These are phyloP conservation scores for Meleagris gallopavo DNA, from an alignment of 2,113 vertebrate species.

Conservation along the genomic window DNA sequence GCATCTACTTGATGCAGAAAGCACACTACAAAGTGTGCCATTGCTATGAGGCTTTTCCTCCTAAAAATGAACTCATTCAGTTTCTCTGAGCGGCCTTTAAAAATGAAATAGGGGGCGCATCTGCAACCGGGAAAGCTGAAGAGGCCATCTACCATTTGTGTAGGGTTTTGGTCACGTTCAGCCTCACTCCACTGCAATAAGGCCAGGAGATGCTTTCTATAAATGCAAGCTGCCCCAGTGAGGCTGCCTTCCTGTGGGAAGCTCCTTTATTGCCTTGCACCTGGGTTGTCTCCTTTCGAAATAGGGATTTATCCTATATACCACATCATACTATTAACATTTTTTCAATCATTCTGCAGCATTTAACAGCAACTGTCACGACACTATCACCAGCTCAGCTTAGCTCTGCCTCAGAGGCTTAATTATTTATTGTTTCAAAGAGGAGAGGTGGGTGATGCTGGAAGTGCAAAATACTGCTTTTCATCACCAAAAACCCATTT, in stretches of 20 bases:
- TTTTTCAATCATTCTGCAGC: slow-evolving; percentile 56
- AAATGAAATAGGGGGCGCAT: slow-evolving; percentile 19
- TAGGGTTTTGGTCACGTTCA: background rate
- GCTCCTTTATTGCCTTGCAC: background rate
- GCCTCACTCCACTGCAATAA: background rate
- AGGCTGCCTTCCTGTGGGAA: background rate
- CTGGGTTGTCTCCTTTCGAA: background rate
- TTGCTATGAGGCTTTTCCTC: background rate
- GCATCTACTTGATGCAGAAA: background rate
- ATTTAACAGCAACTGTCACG: slow-evolving; percentile 58
- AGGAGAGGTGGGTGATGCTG: slow-evolving; percentile 35
- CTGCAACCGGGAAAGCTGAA: background rate
- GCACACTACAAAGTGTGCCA: background rate
- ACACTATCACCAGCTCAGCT: slow-evolving; percentile 23
- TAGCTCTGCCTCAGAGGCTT: slow-evolving; percentile 59
- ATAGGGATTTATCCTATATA: background rate
- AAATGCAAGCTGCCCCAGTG: background rate
- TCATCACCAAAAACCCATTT: slow-evolving; percentile 70
- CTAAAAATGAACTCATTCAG: background rate
- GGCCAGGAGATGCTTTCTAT: background rate
- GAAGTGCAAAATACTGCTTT: slow-evolving; percentile 69
- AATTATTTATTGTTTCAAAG: slow-evolving; percentile 71
- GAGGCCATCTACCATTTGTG: background rate
- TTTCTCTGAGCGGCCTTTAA: slow-evolving; percentile 27
- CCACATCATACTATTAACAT: slow-evolving; percentile 29